Evolutionary conservation across 1,140 invertebrate species (phyloP), one percentile per base, ranked within the genome.

Genomic region (Mercenaria mercenaria): DNA sequence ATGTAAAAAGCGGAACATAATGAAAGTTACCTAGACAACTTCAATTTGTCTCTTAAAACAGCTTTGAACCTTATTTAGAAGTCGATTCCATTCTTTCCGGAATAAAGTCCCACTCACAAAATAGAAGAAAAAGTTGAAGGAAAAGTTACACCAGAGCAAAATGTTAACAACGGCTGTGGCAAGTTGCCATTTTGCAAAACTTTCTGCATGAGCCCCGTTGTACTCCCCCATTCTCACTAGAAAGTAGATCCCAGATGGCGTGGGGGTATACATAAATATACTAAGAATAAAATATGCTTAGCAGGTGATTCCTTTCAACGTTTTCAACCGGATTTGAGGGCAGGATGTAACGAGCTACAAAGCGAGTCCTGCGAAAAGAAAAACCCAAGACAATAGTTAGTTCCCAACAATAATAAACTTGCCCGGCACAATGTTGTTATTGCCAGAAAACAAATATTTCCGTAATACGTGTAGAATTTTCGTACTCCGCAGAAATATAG

Each of bases 91-190:
- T 79, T 79, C 76, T 10, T 34, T 47, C n/a, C 50, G 47, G 29
- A 79, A 79, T 29, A 79, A 52, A 1, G 41, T 79, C 6, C 76
- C 76, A 52, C 34, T 79, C 20, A 56, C 32, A 79, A 79, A 79
- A 41, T 79, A 79, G 18, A 79, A 79, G 76, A 79, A 79, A 41
- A 79, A 79, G 43, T 79, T 79, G n/a, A 79, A 79, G 3, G 76
- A 50, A 39, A 79, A 79, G n/a, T 79, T 79, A 50, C 76, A 79
- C 23, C 26, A 50, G 4, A 47, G 1, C 11, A 79, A 56, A 6
- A 56, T 79, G 34, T 79, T 56, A 8, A 79, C 41, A 23, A 50
- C 29, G 39, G 47, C 76, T 20, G 41, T 56, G 0, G 34, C n/a
- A 11, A 79, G 50, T 13, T 79, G 43, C 76, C 43, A 52, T 52